Base-by-base conservation (phyloP, 2,113 vertebrate species). In the Orthochromis indermauri region DNA sequence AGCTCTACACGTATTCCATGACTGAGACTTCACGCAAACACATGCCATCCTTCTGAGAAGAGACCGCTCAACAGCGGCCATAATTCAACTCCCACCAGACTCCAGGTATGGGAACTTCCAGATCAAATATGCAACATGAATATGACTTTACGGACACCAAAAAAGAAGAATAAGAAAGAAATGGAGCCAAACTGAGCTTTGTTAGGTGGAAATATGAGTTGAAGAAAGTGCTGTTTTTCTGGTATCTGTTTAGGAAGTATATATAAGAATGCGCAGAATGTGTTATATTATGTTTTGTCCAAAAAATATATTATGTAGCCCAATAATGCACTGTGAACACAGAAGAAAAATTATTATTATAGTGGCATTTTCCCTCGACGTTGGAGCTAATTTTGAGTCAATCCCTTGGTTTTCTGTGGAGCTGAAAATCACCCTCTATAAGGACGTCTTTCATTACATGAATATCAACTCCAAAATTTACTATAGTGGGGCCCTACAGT, bases 1-100 rank as follows among this genome's bases (percentile, higher is more conserved):
- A 88, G 79, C 68, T 90, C 31, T 13, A 10, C 37, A 61, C 26
- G 42, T 88, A 61, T 88, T 85, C n/a, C 42, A 40, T 85, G 24
- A 42, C 73, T 8, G 82, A 85, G 80, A 54, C 26, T 61, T 83
- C 45, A 82, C 57, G 37, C 13, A 51, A 80, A 80, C 45, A 54
- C 68, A 78, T 24, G 7, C 26, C 78, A 19, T 66, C 5, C 19
- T 45, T 16, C 57, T 76, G 16, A 31, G 71, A 78, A 78, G 45
- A 78, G 33, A 7, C 59, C 8, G 35, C 79, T 79, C 17, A 68
- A 5, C 5, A 2, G 7, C 42, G 17, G 1, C 71, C 26, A 19
- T 49, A 45, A 14, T 16, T 40, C 13, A 80, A 82, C 12, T 51
- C 76, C 6, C 5, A 66, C 31, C 3, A 1, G 24, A 37, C 57